phyloP scores from a whole-genome alignment of 2,888 invertebrate genomes.

The Tribolium freemani region DNA sequence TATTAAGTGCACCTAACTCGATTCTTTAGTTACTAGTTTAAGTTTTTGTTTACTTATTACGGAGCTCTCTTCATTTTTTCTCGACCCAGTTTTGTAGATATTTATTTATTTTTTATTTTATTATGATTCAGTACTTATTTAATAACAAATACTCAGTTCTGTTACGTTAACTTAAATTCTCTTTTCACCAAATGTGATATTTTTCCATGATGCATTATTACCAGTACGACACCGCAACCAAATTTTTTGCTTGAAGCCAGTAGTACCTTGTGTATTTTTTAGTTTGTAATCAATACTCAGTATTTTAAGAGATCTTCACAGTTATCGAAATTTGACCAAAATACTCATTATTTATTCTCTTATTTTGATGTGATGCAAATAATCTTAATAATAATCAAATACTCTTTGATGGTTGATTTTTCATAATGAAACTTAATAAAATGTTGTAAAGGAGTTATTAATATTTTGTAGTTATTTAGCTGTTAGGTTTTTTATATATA shows the following conservation, averaged over 20 bases:
- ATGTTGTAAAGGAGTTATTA: constrained; percentile 36
- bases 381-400: constrained; percentile 33
- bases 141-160: constrained; percentile 39
- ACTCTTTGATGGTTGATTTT: constrained; percentile 43
- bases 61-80: constrained; percentile 39
- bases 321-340: constrained; percentile 37
- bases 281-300: constrained; percentile 43
- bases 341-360: constrained; percentile 42
- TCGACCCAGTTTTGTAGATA: constrained; percentile 41
- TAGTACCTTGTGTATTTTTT: constrained; percentile 55
- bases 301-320: constrained; percentile 39
- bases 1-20: constrained; percentile 31
- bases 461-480: constrained; percentile 43
- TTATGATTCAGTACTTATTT: constrained; percentile 39
- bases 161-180: constrained; percentile 36
- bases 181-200: constrained; percentile 59
- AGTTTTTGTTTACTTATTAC: constrained; percentile 26
- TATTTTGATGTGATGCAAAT: constrained; percentile 35
- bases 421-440: constrained; percentile 25
- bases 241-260: constrained; percentile 62
- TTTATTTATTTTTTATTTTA: constrained; percentile 40
- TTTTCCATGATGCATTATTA: constrained; percentile 53
- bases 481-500: constrained; percentile 41
- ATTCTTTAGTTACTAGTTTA: constrained; percentile 6
- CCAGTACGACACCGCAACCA: constrained; percentile 52